phyloP scores from a whole-genome alignment of 2,797 vertebrate species.

The Anisognathus igniventris region DNA sequence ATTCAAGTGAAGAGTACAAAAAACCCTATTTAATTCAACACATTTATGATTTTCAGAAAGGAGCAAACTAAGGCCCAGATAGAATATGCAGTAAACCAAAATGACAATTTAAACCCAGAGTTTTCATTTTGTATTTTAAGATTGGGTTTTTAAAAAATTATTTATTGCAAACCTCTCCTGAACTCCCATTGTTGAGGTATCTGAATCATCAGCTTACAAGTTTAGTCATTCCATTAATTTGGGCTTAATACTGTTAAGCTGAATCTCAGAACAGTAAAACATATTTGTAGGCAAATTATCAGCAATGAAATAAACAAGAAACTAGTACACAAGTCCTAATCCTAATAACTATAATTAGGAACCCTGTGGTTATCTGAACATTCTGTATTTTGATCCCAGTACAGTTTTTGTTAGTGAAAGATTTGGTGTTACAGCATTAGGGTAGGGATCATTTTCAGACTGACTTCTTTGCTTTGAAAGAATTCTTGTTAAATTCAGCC shows the following conservation, averaged over 20 bases:
- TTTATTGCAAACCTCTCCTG: neutral
- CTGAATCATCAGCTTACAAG: conserved; percentile 7
- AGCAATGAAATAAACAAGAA: conserved; percentile 5
- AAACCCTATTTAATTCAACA: neutral
- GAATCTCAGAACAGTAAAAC: neutral
- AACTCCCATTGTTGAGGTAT: neutral
- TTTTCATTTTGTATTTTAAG: neutral
- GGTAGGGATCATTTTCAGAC: neutral
- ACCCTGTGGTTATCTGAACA: neutral
- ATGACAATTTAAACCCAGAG: neutral
- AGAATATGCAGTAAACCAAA: neutral
- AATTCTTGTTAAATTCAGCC: neutral
- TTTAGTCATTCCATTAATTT: conserved; percentile 37
- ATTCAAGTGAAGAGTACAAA: neutral
- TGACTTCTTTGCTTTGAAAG: neutral
- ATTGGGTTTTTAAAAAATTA: neutral
- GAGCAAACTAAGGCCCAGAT: neutral
- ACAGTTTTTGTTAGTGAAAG: neutral
- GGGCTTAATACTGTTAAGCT: neutral
- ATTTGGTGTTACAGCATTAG: neutral
- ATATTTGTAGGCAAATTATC: conserved; percentile 11
- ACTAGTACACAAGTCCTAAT: neutral
- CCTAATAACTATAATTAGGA: conserved; percentile 40
- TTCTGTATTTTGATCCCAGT: conserved; percentile 21
- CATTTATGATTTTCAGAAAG: neutral